Conservation (phyloP, 2,113 vertebrate species). For the Zingel zingel region DNA sequence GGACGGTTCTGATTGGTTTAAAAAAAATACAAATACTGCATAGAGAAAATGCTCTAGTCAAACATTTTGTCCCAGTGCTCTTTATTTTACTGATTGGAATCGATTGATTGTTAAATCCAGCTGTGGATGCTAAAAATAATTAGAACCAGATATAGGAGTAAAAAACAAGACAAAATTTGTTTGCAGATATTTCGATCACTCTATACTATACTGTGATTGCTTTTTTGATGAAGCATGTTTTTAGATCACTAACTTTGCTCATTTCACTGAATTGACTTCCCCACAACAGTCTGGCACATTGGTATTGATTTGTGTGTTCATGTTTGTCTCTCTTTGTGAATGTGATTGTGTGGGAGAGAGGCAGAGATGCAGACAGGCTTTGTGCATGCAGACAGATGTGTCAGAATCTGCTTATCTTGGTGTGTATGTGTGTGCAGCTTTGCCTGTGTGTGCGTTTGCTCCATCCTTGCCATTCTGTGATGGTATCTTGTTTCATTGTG, state of each 20-base stretch:
- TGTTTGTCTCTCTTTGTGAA: conserved; percentile 6
- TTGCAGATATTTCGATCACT: neutral
- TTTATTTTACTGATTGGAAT: too few species aligned
- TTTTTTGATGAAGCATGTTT: conserved; percentile 17
- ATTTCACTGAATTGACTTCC: conserved; percentile 12
- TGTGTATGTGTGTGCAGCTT: neutral
- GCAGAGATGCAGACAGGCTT: neutral
- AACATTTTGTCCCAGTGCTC: too few species aligned
- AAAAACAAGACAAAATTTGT: neutral
- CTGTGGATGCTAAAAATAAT: too few species aligned
- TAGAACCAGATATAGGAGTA: neutral
- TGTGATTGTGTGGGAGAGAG: neutral
- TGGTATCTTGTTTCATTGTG: conserved; percentile 48
- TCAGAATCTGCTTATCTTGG: conserved; percentile 27
- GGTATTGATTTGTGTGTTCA: conserved; percentile 7
- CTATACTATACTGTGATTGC: neutral
- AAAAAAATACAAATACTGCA: too few species aligned
- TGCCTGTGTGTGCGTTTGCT: conserved; percentile 13
- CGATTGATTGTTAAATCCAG: too few species aligned
- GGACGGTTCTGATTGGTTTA: too few species aligned
- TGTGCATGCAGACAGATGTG: conserved; percentile 35
- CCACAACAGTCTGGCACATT: neutral
- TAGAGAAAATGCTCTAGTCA: too few species aligned
- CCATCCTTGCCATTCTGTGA: conserved; percentile 35
- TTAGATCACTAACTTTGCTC: neutral